A percentile compares a stretch with the other conserved stretches of the same genome.
These are phyloP conservation scores for Galago senegalensis DNA, from an alignment of 2,797 vertebrate species.

Conservation along the genomic window DNA sequence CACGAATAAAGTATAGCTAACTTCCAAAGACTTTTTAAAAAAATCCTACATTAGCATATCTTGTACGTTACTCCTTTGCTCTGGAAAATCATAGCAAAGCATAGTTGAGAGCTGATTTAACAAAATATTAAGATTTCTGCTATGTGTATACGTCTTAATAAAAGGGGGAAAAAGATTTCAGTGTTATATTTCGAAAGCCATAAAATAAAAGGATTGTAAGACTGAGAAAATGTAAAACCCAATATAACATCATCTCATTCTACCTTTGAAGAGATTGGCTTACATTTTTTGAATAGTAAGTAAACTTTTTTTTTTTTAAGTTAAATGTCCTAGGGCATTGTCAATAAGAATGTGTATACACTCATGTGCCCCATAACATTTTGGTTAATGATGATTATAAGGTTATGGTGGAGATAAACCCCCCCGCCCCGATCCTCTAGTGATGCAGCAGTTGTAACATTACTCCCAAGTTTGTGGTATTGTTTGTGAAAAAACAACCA, in stretches of 20 bases:
- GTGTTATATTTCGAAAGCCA: constrained; percentile 18
- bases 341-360: neutral
- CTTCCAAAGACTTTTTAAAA: neutral
- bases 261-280: neutral
- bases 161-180: neutral
- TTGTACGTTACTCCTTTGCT: neutral
- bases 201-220: neutral
- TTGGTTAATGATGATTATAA: neutral
- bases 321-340: neutral
- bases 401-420: neutral
- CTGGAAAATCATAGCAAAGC: neutral
- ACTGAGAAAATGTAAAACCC: neutral
- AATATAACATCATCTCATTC: neutral
- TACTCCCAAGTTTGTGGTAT: neutral
- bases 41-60: neutral
- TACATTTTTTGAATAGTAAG: neutral
- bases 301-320: neutral
- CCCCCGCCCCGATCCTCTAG: too few species aligned
- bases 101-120: neutral
- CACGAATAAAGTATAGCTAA: neutral
- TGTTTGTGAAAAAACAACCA: neutral
- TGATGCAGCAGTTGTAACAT: neutral
- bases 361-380: neutral
- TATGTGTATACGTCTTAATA: too few species aligned
- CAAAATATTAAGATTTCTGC: neutral